Evolutionary conservation across 1,140 invertebrate species (phyloP), one percentile per base, ranked within the genome.

Genomic region (Condylostylus longicornis): DNA sequence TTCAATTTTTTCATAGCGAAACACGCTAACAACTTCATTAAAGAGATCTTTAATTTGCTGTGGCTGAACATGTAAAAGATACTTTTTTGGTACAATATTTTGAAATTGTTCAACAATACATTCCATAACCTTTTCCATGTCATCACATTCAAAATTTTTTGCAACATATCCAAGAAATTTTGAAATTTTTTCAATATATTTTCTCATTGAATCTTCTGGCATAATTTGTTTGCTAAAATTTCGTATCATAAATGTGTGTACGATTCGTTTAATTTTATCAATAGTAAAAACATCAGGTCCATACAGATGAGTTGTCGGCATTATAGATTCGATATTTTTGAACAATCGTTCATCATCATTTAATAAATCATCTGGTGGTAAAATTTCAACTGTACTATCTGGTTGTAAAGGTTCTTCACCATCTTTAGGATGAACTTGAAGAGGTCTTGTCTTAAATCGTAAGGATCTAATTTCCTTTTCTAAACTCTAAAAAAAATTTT

Each of bases 391-490:
- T 15, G 37, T 22, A 8, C n/a, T 17, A 19, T 39, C 9, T 12
- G 18, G 15, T 22, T 29, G 0, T 18, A 25, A 6, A 28, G 29
- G 18, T 29, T 27, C 30, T 41, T 44, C 25, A 27, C 9, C 18
- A 22, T 48, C 42, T 14, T 40, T 40, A 21, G 46, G 41, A 23
- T 43, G 50, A 10, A 58, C 50, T 36, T 56, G 50, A 18, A 60
- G 35, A 0, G 57, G 54, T 22, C 59, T 60, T 2, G 57, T 46
- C 29, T 59, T 59, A 0, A 59, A 31, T 1, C 57, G 51, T 13
- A 60, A 30, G 2, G 54, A 44, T 18, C 54, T 51, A 15, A 60
- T 60, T 38, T 59, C 57, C 4, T 51, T 43, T 25, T 60, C 57
- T 34, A 60, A 31, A 21, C 45, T 47, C 57, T 59, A n/a, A 15